phyloP scores from a whole-genome alignment of 1,140 invertebrate species.

The Bombus huntii region DNA sequence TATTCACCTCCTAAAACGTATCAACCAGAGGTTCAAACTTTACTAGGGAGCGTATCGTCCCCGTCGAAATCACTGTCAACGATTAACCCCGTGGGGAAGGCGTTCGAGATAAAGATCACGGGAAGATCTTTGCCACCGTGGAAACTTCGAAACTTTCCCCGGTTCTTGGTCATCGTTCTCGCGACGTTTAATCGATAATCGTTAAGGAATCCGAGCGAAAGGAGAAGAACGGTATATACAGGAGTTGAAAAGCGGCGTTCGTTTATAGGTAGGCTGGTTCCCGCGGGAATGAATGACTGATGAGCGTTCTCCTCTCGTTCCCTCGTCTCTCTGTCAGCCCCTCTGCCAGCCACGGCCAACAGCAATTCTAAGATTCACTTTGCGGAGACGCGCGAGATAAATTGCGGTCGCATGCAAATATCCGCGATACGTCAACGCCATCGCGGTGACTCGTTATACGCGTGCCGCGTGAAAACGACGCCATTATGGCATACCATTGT shows the following conservation, averaged over 20 bases:
- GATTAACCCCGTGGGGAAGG: constrained; percentile 14
- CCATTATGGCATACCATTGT: constrained; percentile 36
- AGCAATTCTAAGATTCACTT: constrained; percentile 70
- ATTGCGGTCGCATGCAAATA: constrained; percentile 71
- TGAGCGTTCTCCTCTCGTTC: constrained; percentile 38
- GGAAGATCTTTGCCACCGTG: not conserved
- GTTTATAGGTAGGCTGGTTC: constrained; percentile 38
- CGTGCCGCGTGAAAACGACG: constrained; percentile 17
- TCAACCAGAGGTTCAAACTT: not conserved
- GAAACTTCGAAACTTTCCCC: not conserved
- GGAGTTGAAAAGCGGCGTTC: constrained; percentile 9
- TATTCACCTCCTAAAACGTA: not conserved
- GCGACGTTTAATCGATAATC: constrained; percentile 62
- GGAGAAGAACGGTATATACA: constrained; percentile 16
- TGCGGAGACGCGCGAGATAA: constrained; percentile 68
- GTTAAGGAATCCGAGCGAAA: constrained; percentile 33
- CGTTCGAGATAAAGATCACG: constrained; percentile 18
- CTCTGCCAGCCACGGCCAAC: not conserved
- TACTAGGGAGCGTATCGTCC: not conserved
- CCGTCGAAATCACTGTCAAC: constrained; percentile 16
- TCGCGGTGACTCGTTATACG: constrained; percentile 26
- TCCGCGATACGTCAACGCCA: constrained; percentile 64
- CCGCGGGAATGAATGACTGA: constrained; percentile 72
- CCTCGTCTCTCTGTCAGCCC: not conserved
- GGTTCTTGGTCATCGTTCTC: constrained; percentile 17